These are phyloP conservation scores for Neria commutata DNA, from an alignment of 2,888 invertebrate genomes.

Conservation along the genomic window DNA sequence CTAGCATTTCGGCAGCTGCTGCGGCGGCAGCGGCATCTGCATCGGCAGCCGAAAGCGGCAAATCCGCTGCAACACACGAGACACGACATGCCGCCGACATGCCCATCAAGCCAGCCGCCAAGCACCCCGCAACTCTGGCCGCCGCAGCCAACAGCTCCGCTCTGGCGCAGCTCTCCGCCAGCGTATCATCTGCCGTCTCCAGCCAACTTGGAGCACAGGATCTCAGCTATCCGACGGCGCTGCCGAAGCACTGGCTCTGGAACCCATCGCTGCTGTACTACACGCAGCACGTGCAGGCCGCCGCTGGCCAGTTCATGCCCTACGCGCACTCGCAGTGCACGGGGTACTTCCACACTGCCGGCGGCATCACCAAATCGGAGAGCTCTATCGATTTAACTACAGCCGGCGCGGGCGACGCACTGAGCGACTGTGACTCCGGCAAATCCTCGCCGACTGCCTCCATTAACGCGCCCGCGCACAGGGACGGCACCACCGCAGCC, in stretches of 20 bases:
- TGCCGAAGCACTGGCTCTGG: slow-evolving; percentile 63
- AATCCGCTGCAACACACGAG: slow-evolving; percentile 21
- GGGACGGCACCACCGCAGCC: slow-evolving; percentile 9
- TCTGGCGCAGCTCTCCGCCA: slow-evolving; percentile 32
- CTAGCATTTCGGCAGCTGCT: slow-evolving; percentile 15
- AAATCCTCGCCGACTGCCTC: slow-evolving; percentile 59
- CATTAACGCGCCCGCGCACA: too few relatives aligned
- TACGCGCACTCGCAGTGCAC: slow-evolving; percentile 19
- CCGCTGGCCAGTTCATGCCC: slow-evolving; percentile 35
- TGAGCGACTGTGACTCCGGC: slow-evolving; percentile 61
- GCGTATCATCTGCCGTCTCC: slow-evolving; percentile 31
- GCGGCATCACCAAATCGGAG: slow-evolving; percentile 56
- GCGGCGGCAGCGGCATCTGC: slow-evolving; percentile 27
- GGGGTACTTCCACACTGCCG: slow-evolving; percentile 13
- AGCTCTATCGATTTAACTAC: slow-evolving; percentile 59
- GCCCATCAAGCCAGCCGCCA: slow-evolving; percentile 56
- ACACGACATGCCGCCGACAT: slow-evolving; percentile 29
- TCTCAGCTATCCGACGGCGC: slow-evolving; percentile 49
- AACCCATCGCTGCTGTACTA: slow-evolving; percentile 61
- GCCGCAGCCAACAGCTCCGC: slow-evolving; percentile 19
- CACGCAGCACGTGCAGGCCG: slow-evolving; percentile 50
- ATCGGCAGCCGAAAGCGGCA: not conserved
- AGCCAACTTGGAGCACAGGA: slow-evolving; percentile 50
- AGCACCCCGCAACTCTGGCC: slow-evolving; percentile 39
- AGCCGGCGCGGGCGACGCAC: slow-evolving; percentile 48